Conservation (phyloP, 2,888 invertebrate species). For the Chymomyza caudatula region DNA sequence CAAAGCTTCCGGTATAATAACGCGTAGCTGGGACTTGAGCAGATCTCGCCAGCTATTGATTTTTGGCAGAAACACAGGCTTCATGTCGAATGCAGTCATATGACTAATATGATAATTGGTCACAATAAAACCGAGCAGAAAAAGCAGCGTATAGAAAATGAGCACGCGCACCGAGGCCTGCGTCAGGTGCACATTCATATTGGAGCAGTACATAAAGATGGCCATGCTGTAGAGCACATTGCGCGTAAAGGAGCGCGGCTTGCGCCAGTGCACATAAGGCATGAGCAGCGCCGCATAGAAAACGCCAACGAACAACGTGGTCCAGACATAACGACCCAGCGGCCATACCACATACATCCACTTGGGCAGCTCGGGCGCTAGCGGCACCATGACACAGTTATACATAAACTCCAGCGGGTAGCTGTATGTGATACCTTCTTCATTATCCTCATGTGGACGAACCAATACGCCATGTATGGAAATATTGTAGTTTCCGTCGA, state of each 20-base stretch:
- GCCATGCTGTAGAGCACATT: constrained; percentile 66
- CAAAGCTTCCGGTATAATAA: constrained; percentile 66
- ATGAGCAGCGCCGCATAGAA: constrained; percentile 68
- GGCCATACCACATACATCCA: constrained; percentile 73
- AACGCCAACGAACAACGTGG: constrained; percentile 43
- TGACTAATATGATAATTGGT: constrained; percentile 68
- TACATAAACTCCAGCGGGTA: constrained; percentile 67
- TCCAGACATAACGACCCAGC: constrained; percentile 69
- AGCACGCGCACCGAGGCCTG: constrained; percentile 49
- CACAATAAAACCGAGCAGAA: constrained; percentile 66
- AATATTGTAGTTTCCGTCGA: constrained; percentile 49
- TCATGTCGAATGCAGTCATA: constrained; percentile 69
- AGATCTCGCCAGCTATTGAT: constrained; percentile 66
- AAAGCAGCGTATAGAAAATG: constrained; percentile 62
- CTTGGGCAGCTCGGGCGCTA: constrained; percentile 72
- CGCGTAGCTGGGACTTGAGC: constrained; percentile 48
- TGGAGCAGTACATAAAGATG: constrained; percentile 64
- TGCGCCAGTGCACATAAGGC: constrained; percentile 50
- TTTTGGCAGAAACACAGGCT: constrained; percentile 67
- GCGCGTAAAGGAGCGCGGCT: constrained; percentile 31
- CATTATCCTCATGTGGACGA: background rate
- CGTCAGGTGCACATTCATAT: constrained; percentile 52
- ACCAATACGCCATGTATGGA: constrained; percentile 53
- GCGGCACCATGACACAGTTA: constrained; percentile 74
- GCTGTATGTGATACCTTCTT: constrained; percentile 39